phyloP scores from a whole-genome alignment of 2,113 vertebrate genomes.

The Amphilophus citrinellus region DNA sequence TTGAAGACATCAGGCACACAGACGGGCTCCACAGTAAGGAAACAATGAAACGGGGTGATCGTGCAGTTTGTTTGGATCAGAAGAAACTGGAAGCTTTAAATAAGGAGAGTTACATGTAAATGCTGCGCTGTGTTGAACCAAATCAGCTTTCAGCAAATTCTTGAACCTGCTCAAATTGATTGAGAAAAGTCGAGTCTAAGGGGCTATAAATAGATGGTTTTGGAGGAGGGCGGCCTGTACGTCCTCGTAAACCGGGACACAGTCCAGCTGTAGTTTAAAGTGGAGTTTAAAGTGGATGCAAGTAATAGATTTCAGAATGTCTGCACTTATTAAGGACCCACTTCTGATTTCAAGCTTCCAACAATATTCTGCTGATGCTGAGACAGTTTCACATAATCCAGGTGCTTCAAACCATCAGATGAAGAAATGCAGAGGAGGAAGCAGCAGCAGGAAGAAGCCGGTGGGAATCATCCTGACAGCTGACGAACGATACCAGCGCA shows the following conservation, averaged over 20 bases:
- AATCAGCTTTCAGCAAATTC: neutral
- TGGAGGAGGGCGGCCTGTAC: neutral
- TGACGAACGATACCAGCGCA: constrained; percentile 56
- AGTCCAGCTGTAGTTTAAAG: neutral
- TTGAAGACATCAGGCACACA: neutral
- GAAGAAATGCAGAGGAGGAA: constrained; percentile 20
- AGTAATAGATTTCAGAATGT: neutral
- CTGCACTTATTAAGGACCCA: neutral
- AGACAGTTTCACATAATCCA: neutral
- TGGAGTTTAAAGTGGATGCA: neutral
- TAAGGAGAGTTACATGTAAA: neutral
- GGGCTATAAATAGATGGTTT: neutral
- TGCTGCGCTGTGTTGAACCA: neutral
- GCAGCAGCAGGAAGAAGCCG: neutral
- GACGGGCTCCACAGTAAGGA: constrained; percentile 23
- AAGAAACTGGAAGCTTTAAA: neutral
- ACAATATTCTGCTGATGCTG: neutral
- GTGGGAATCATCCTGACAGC: neutral
- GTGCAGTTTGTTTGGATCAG: neutral
- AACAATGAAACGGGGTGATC: neutral
- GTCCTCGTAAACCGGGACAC: neutral
- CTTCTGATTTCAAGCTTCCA: neutral
- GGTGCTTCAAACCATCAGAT: constrained; percentile 11
- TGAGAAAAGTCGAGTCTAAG: neutral
- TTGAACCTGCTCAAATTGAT: neutral